phyloP scores from a whole-genome alignment of 2,113 vertebrate genomes.

The Solea solea region DNA sequence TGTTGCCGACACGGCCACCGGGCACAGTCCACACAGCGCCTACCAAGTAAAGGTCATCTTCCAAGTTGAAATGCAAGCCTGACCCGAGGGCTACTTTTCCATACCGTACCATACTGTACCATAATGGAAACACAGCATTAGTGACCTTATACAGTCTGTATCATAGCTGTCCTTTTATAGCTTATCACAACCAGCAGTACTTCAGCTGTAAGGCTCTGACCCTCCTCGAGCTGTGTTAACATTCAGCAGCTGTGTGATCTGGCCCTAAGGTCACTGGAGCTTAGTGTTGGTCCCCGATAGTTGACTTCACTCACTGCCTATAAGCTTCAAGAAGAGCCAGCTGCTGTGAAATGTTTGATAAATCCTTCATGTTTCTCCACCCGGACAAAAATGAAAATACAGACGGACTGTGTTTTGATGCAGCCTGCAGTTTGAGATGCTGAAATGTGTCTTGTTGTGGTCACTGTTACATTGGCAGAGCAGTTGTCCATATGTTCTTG shows the following conservation, averaged over 20 bases:
- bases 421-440: background rate
- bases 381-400: slow-evolving; percentile 3
- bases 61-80: no score
- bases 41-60: no score
- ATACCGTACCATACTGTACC: background rate
- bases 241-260: slow-evolving; percentile 35
- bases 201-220: slow-evolving; percentile 25
- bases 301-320: slow-evolving; percentile 6
- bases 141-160: no score
- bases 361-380: background rate
- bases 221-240: slow-evolving; percentile 25
- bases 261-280: slow-evolving; percentile 30
- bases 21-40: no score
- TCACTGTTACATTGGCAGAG: background rate
- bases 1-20: no score
- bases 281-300: slow-evolving; percentile 8
- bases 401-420: background rate
- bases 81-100: background rate
- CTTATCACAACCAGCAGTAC: slow-evolving; percentile 25
- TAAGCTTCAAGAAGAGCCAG: background rate
- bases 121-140: no score
- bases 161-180: background rate
- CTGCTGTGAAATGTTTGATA: slow-evolving; percentile 11
- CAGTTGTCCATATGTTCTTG: slow-evolving; percentile 5
- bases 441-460: background rate